Percentiles rank a stretch among this genome's conserved stretches.
These are phyloP conservation scores for Tineola bisselliella DNA, from an alignment of 2,888 invertebrate genomes.

Conservation along the genomic window DNA sequence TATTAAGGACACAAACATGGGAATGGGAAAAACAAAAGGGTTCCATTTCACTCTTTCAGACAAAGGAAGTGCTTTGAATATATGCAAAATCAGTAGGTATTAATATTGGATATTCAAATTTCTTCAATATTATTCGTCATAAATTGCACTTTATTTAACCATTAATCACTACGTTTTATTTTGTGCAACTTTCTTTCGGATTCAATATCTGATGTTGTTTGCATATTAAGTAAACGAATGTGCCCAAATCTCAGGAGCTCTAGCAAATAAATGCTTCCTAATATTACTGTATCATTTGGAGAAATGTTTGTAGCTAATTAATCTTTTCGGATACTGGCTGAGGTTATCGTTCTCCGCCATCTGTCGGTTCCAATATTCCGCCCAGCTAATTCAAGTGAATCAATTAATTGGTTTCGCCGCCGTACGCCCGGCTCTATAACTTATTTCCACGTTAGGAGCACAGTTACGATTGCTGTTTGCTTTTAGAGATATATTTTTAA, in stretches of 20 bases:
- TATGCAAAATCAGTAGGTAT: not conserved
- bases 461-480: not conserved
- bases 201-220: too few relatives aligned
- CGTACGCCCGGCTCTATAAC: slow-evolving; percentile 19
- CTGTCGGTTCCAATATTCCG: slow-evolving; percentile 36
- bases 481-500: not conserved
- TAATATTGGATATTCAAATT: not conserved
- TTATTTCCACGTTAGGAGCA: not conserved
- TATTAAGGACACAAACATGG: not conserved
- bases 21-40: not conserved
- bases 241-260: not conserved
- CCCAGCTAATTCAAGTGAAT: slow-evolving; percentile 34
- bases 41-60: not conserved
- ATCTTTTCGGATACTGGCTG: not conserved
- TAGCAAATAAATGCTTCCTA: not conserved
- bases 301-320: not conserved
- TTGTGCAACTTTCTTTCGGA: too few relatives aligned
- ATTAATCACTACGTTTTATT: too few relatives aligned
- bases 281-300: not conserved
- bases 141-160: too few relatives aligned
- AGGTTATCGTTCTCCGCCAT: slow-evolving; percentile 19
- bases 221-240: too few relatives aligned
- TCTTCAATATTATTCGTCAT: not conserved
- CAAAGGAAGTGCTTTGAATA: not conserved
- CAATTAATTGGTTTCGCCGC: slow-evolving; percentile 36